Base-by-base conservation (phyloP, 2,888 invertebrate species). In the Lypha dubia region DNA sequence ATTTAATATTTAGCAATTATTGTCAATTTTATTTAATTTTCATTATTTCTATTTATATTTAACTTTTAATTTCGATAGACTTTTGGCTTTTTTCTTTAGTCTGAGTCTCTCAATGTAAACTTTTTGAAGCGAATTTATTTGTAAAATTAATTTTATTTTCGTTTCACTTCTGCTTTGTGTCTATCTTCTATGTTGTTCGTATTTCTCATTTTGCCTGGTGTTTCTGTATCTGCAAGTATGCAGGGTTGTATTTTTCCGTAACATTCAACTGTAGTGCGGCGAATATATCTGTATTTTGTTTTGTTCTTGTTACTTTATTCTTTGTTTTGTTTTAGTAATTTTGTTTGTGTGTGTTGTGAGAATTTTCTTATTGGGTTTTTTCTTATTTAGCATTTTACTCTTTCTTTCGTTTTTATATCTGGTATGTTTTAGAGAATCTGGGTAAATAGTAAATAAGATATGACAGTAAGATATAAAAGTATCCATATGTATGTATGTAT, bases 71-170 rank as follows among this genome's bases (percentile, higher is more conserved):
- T 28, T 24, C 71, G n/a, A n/a, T 62, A 63, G 67, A 53, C n/a
- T 53, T 8, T 73, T 73, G n/a, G 15, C 58, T 41, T 63, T 70
- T 32, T 65, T 56, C 63, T 35, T 49, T 81, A 58, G 74, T 74
- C 77, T 77, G 77, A 74, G 70, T 65, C 80, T 77, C 80, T 35
- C 62, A 41, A 62, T 60, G 71, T 77, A 76, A 77, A 84, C 84
- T 79, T 71, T n/a, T 86, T 77, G 71, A 65, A 81, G 86, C 86
- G 86, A 86, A 86, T 86, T 86, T 83, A 83, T 81, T 75, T 75
- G 60, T 74, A 73, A 79, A 75, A 80, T 83, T 74, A 63, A 74
- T n/a, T 74, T 74, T 74, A 67, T 77, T 68, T 82, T 75, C 35
- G 68, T 70, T 84, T 65, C 9, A 20, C 11, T 46, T 77, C 41